Base-by-base conservation (phyloP, 2,113 vertebrate genomes). In the Anas platyrhynchos region DNA sequence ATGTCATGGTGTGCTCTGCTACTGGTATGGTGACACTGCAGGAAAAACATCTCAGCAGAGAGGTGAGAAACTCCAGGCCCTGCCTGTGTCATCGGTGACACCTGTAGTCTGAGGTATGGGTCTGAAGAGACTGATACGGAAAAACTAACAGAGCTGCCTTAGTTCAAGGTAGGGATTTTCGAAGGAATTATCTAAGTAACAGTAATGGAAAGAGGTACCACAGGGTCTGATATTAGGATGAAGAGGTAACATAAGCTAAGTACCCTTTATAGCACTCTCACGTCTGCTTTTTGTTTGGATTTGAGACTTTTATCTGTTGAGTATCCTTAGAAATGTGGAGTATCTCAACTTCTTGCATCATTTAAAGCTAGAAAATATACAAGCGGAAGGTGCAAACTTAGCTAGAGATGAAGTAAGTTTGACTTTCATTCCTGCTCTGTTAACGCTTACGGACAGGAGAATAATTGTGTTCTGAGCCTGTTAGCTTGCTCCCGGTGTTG, bases 61-160 rank as follows among this genome's bases (percentile, higher is more conserved):
- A 90, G 68, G 58, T 15, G 52, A 82, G 67, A 75, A 88, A 75
- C 55, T 75, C 13, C 41, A 71, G 55, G 61, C 56, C 62, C 63
- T 55, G 43, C 5, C 17, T 48, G 10, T 56, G 31, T 46, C 41
- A 0, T 1, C 27, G 23, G 31, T 69, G 61, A 26, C 16, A 34
- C 25, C 50, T 58, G 48, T 46, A 66, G 66, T 41, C 44, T 31
- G n/a, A 81, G 16, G 11, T 50, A 11, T 44, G 56, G 23, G 27
- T 61, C 31, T 4, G 3, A 21, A 73, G 66, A 38, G 79, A 36
- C 8, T 0, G 10, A n/a, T 3, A 13, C 0, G 71, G 41, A 67
- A 82, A 58, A n/a, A 34, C 1, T 34, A 65, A 68, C 43, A 72
- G n/a, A 32, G 27, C 43, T 61, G 17, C 31, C 32, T 55, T 59